These are phyloP conservation scores for Trichonephila inaurata DNA, from an alignment of 1,140 invertebrate species.

Conservation along the genomic window DNA sequence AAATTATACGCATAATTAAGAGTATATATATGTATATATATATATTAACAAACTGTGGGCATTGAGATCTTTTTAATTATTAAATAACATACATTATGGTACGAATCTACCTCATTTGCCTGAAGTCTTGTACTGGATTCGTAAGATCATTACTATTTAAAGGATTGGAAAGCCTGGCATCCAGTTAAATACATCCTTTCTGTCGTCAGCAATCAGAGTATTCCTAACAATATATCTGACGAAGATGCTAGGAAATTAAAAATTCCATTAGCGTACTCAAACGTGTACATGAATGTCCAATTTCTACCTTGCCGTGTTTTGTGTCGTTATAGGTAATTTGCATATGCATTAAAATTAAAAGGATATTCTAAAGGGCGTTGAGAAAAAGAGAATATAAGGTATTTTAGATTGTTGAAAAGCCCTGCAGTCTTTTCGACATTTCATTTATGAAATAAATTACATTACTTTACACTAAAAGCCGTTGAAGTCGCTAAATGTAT, in stretches of 20 bases:
- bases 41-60: too few relatives aligned
- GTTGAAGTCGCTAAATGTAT: too few relatives aligned
- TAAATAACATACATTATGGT: too few relatives aligned
- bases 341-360: background rate
- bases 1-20: too few relatives aligned
- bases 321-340: background rate
- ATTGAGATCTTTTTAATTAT: too few relatives aligned
- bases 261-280: background rate
- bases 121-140: background rate
- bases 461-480: too few relatives aligned
- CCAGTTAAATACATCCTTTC: background rate
- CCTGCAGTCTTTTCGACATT: background rate
- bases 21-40: too few relatives aligned
- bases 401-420: background rate
- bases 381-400: background rate
- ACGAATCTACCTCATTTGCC: too few relatives aligned
- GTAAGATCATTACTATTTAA: too few relatives aligned
- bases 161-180: background rate
- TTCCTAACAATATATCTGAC: too few relatives aligned
- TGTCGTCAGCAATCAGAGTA: background rate
- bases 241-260: background rate
- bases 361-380: background rate
- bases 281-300: background rate
- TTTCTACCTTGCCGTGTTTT: background rate
- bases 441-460: too few relatives aligned